phyloP scores from a whole-genome alignment of 2,797 vertebrate species.

The Poeciliopsis infans region DNA sequence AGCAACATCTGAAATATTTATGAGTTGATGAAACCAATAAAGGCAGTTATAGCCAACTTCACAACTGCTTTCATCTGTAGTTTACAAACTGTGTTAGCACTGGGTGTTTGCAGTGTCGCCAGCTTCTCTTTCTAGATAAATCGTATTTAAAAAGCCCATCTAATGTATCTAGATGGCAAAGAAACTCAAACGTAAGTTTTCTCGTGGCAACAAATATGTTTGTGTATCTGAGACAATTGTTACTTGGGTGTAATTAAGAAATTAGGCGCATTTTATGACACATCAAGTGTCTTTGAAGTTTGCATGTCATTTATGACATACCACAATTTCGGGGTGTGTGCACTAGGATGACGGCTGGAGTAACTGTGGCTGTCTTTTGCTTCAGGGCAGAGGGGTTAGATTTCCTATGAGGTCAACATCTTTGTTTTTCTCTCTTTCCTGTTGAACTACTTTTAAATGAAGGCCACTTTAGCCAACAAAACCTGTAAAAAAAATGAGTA shows the following conservation, averaged over 20 bases:
- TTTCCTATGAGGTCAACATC: neutral
- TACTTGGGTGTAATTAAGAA: neutral
- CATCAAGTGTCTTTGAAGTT: neutral
- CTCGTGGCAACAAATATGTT: neutral
- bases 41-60: conserved; percentile 7
- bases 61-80: conserved; percentile 15
- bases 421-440: neutral
- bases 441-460: no score
- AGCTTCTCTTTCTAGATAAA: neutral
- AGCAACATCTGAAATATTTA: conserved; percentile 44
- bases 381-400: neutral
- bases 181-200: neutral
- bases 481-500: neutral
- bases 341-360: neutral
- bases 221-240: neutral
- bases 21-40: conserved; percentile 22
- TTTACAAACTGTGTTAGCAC: neutral
- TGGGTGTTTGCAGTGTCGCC: neutral
- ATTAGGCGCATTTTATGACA: neutral
- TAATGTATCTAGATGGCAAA: neutral
- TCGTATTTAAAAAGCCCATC: neutral
- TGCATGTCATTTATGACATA: neutral
- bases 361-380: neutral
- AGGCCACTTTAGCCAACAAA: no score
- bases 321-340: neutral